These are phyloP conservation scores for Aldrovandia affinis DNA, from an alignment of 2,797 vertebrate species.

Conservation along the genomic window DNA sequence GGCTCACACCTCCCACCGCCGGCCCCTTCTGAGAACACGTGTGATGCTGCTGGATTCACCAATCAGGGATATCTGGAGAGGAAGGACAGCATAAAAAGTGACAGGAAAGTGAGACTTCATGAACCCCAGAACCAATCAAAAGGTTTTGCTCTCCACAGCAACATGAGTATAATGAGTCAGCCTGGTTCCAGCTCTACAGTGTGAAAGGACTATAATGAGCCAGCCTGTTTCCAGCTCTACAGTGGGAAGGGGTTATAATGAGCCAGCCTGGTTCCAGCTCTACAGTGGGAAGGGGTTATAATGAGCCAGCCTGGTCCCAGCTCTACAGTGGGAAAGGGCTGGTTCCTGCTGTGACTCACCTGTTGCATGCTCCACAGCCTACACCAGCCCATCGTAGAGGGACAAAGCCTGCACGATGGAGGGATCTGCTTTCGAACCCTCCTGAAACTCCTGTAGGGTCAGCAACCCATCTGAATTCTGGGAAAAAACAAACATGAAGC, in stretches of 20 bases:
- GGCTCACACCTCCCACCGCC: background rate
- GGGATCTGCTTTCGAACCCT: constrained; percentile 81
- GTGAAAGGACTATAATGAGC: no score
- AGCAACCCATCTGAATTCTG: constrained; percentile 66
- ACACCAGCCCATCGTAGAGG: constrained; percentile 66
- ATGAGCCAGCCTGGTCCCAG: background rate
- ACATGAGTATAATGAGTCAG: no score
- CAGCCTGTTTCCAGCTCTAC: no score
- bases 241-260: no score
- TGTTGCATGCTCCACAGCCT: background rate
- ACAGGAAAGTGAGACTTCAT: no score
- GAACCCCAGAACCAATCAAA: no score
- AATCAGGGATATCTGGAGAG: background rate
- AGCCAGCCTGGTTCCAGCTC: background rate
- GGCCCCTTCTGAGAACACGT: background rate
- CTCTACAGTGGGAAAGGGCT: background rate
- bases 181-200: no score
- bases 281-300: background rate
- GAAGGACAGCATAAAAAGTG: background rate
- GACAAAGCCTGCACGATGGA: constrained; percentile 81
- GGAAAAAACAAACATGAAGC: background rate
- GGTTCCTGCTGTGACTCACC: constrained; percentile 57
- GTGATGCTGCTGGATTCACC: background rate
- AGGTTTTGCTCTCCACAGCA: no score
- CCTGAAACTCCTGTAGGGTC: constrained; percentile 81